phyloP scores from a whole-genome alignment of 1,140 invertebrate species.

The Mycetomoellerius zeteki region DNA sequence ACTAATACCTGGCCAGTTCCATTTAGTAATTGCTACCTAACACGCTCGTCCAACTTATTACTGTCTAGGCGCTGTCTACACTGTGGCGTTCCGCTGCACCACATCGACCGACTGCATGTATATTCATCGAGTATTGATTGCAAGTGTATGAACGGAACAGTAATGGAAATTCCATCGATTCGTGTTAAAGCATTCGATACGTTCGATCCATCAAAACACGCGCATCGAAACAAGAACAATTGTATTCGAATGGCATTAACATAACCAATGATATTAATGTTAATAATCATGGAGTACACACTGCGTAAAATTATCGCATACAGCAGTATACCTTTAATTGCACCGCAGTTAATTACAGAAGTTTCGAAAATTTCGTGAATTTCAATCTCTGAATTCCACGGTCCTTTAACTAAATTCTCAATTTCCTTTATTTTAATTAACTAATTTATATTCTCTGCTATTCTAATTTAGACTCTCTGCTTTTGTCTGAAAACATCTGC shows the following conservation, averaged over 20 bases:
- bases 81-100: slow-evolving; percentile 55
- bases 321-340: not conserved
- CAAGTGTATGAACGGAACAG: slow-evolving; percentile 45
- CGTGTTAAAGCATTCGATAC: slow-evolving; percentile 50
- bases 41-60: slow-evolving; percentile 60
- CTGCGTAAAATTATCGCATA: not conserved
- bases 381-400: slow-evolving; percentile 1
- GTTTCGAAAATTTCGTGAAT: slow-evolving; percentile 18
- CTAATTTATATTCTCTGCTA: slow-evolving; percentile 38
- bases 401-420: slow-evolving; percentile 14
- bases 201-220: slow-evolving; percentile 28
- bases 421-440: slow-evolving; percentile 37
- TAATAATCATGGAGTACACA: not conserved
- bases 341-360: slow-evolving; percentile 3
- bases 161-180: slow-evolving; percentile 55
- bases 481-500: not conserved
- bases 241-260: slow-evolving; percentile 31
- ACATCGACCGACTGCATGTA: slow-evolving; percentile 47
- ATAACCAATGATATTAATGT: slow-evolving; percentile 18
- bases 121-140: slow-evolving; percentile 59
- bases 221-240: slow-evolving; percentile 31
- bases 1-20: slow-evolving; percentile 58
- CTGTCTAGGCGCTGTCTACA: slow-evolving; percentile 58
- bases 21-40: slow-evolving; percentile 62
- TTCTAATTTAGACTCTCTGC: too few species aligned